phyloP scores from a whole-genome alignment of 1,140 invertebrate genomes.

The Pectinophora gossypiella region DNA sequence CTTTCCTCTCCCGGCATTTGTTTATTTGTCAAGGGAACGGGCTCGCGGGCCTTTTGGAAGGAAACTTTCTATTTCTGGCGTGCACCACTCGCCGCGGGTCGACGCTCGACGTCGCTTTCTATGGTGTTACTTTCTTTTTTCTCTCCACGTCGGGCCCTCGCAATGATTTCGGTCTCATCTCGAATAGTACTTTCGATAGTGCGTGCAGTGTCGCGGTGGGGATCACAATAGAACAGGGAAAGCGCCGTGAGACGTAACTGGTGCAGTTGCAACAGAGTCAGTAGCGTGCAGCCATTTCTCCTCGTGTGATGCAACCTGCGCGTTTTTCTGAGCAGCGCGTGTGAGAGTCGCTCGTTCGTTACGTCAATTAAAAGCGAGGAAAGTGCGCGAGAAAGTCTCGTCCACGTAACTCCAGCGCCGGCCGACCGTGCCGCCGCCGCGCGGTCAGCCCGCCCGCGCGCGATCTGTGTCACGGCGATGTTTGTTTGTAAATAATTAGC shows the following conservation, averaged over 20 bases:
- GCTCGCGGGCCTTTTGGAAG: slow-evolving; percentile 45
- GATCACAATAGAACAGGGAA: slow-evolving; percentile 48
- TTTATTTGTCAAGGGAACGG: slow-evolving; percentile 67
- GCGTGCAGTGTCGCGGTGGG: slow-evolving; percentile 20
- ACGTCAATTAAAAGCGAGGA: slow-evolving; percentile 70
- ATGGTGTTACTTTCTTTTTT: slow-evolving; percentile 66
- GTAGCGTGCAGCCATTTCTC: slow-evolving; percentile 67
- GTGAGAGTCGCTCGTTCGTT: slow-evolving; percentile 67
- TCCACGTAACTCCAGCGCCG: slow-evolving; percentile 48
- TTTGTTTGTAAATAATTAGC: slow-evolving; percentile 64
- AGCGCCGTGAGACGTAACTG: slow-evolving; percentile 43
- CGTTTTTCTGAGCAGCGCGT: slow-evolving; percentile 57
- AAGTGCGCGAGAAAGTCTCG: slow-evolving; percentile 65
- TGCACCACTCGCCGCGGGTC: slow-evolving; percentile 51
- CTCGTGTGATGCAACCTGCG: slow-evolving; percentile 63
- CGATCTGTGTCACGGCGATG: slow-evolving; percentile 56
- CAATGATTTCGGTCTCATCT: slow-evolving; percentile 36
- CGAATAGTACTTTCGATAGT: slow-evolving; percentile 18
- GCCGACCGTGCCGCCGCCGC: slow-evolving; percentile 23
- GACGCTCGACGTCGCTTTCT: slow-evolving; percentile 61
- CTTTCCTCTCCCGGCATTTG: slow-evolving; percentile 58
- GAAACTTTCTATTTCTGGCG: slow-evolving; percentile 71
- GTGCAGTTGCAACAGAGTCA: slow-evolving; percentile 57
- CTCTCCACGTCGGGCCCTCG: slow-evolving; percentile 30
- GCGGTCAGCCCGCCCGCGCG: not conserved